These are phyloP conservation scores for Anabas testudineus DNA, from an alignment of 2,797 vertebrate genomes.

Conservation along the genomic window DNA sequence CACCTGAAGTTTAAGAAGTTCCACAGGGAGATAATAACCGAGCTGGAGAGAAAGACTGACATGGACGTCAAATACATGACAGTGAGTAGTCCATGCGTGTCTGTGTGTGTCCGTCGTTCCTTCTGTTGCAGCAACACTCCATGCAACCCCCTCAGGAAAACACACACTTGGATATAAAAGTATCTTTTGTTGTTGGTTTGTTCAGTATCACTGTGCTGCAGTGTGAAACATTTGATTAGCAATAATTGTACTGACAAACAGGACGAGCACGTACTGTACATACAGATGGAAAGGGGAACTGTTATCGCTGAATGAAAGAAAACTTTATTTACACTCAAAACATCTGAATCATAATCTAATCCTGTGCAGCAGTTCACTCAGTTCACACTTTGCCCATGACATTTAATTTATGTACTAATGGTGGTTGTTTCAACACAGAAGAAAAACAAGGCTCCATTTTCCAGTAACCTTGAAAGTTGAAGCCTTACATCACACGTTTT, in stretches of 20 bases:
- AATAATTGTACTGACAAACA: not conserved
- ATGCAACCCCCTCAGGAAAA: not conserved
- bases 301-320: no score
- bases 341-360: no score
- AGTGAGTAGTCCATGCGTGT: slow-evolving; percentile 83
- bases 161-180: slow-evolving; percentile 19
- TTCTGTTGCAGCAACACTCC: not conserved
- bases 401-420: slow-evolving; percentile 25
- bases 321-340: no score
- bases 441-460: slow-evolving; percentile 5
- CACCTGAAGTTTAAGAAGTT: slow-evolving; percentile 92
- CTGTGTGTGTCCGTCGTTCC: slow-evolving; percentile 1
- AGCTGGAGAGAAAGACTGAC: slow-evolving; percentile 95
- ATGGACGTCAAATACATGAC: slow-evolving; percentile 98
- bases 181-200: no score
- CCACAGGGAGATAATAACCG: slow-evolving; percentile 93
- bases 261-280: not conserved
- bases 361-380: no score
- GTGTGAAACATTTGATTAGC: not conserved
- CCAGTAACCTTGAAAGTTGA: not conserved
- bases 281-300: not conserved
- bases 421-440: slow-evolving; percentile 3
- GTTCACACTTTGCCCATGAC: not conserved
- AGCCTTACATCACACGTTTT: not conserved
- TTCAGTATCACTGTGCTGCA: not conserved